These are phyloP conservation scores for Cerastoderma edule DNA, from an alignment of 2,888 invertebrate species.

Conservation along the genomic window DNA sequence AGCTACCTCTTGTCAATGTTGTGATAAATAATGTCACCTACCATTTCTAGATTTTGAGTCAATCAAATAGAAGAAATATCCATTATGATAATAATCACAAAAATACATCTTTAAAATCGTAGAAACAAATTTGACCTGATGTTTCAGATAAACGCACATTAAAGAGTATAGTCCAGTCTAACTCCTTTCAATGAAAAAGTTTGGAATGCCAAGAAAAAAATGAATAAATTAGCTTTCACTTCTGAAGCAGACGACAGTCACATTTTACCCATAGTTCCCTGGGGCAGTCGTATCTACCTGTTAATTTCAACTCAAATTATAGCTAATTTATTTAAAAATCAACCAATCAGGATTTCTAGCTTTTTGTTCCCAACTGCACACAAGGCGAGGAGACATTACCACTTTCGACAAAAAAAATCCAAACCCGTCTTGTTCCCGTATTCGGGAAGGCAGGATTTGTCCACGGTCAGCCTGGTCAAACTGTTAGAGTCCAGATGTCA, in stretches of 20 bases:
- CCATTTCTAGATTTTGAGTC: too few relatives aligned
- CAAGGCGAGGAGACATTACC: conserved; percentile 20
- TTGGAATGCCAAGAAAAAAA: neutral
- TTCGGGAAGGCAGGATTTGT: conserved; percentile 3
- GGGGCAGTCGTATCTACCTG: conserved; percentile 25
- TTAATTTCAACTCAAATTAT: conserved; percentile 46
- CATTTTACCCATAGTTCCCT: conserved; percentile 14
- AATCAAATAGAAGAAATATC: too few relatives aligned
- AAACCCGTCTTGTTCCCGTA: neutral
- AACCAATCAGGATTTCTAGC: conserved; percentile 30
- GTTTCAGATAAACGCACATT: neutral
- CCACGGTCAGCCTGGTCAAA: conserved; percentile 34
- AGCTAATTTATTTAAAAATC: conserved; percentile 42
- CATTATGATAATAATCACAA: conserved; percentile 13
- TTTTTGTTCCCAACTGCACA: conserved; percentile 24
- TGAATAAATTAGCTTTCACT: too few relatives aligned
- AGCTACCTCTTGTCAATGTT: too few relatives aligned
- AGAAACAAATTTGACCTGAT: neutral
- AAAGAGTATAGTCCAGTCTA: neutral
- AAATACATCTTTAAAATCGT: conserved; percentile 7
- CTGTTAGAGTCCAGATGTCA: conserved; percentile 40
- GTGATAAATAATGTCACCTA: too few relatives aligned
- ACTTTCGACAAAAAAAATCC: neutral
- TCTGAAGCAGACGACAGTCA: neutral
- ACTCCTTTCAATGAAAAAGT: neutral